A percentile compares a stretch with the other conserved stretches of the same genome.
These are phyloP conservation scores for Stegodyphus mimosarum DNA, from an alignment of 1,140 invertebrate genomes.

Conservation along the genomic window DNA sequence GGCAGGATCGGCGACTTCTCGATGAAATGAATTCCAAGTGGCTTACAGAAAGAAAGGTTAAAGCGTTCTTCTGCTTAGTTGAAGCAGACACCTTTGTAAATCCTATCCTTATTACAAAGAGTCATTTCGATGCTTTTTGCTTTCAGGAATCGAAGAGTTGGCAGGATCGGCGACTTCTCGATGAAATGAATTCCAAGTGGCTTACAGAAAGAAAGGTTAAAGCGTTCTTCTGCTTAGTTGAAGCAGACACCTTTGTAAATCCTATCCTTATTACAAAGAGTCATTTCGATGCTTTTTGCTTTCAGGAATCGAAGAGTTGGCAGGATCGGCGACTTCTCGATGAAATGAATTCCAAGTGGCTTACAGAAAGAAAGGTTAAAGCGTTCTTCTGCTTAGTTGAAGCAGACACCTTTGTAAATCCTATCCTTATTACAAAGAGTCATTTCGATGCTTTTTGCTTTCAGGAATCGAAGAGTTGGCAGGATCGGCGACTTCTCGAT, in stretches of 20 bases:
- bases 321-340: slow-evolving; percentile 73
- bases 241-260: slow-evolving; percentile 80
- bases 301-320: slow-evolving; percentile 73
- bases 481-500: slow-evolving; percentile 73
- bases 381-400: slow-evolving; percentile 89
- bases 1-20: slow-evolving; percentile 74
- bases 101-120: not conserved
- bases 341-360: slow-evolving; percentile 79
- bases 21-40: slow-evolving; percentile 79
- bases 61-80: slow-evolving; percentile 87
- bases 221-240: slow-evolving; percentile 87
- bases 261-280: not conserved
- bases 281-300: slow-evolving; percentile 19
- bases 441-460: slow-evolving; percentile 29
- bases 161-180: slow-evolving; percentile 73
- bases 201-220: slow-evolving; percentile 83
- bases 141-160: slow-evolving; percentile 73
- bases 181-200: slow-evolving; percentile 80
- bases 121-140: slow-evolving; percentile 11
- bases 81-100: slow-evolving; percentile 81
- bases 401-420: slow-evolving; percentile 79
- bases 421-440: not conserved
- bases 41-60: slow-evolving; percentile 82
- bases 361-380: slow-evolving; percentile 83
- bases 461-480: slow-evolving; percentile 73